These are phyloP conservation scores for Alces alces DNA, from an alignment of 2,113 vertebrate genomes.

Conservation along the genomic window DNA sequence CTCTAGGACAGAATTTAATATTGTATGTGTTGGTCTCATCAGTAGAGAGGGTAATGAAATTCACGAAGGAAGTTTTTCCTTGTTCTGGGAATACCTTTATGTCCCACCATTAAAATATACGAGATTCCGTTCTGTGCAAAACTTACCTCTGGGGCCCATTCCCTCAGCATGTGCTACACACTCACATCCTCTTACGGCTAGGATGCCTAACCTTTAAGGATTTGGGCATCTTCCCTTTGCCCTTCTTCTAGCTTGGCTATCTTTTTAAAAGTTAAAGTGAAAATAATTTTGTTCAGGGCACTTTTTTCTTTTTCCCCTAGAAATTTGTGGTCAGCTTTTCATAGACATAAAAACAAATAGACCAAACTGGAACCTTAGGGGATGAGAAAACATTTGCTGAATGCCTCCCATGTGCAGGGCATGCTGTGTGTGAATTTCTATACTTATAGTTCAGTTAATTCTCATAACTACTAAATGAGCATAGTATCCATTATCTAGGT, in stretches of 20 bases:
- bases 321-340: background rate
- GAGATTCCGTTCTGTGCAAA: background rate
- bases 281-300: background rate
- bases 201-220: background rate
- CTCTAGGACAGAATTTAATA: constrained; percentile 62
- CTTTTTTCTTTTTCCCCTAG: background rate
- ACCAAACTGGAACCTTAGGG: background rate
- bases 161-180: background rate
- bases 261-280: constrained; percentile 7
- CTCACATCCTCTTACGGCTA: fast-evolving
- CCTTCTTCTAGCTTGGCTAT: background rate
- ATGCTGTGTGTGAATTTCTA: background rate
- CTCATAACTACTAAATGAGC: background rate
- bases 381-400: background rate
- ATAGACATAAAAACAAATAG: background rate
- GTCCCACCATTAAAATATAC: background rate
- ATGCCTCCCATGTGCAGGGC: background rate
- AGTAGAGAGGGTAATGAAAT: background rate
- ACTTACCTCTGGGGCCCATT: background rate
- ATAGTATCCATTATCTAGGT: background rate
- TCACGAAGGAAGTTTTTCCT: background rate
- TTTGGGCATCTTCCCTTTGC: background rate
- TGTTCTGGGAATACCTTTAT: background rate
- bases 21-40: constrained; percentile 28
- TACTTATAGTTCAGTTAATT: background rate